phyloP scores from a whole-genome alignment of 2,888 invertebrate species.

The Perizoma affinitatum region DNA sequence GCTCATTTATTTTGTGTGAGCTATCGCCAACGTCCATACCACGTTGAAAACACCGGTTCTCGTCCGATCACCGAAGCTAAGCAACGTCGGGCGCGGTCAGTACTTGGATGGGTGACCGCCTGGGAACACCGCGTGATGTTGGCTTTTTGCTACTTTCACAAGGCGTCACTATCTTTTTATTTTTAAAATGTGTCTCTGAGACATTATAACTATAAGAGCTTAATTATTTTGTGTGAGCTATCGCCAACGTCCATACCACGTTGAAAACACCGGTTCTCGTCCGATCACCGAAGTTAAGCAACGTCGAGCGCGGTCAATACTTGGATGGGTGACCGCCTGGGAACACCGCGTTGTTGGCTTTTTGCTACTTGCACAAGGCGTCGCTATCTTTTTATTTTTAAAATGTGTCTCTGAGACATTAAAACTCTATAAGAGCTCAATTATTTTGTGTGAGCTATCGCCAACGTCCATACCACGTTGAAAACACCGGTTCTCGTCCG shows the following conservation, averaged over 20 bases:
- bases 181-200: too few species aligned
- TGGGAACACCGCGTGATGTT: constrained; percentile 72
- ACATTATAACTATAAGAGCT: too few species aligned
- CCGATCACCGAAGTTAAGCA: constrained; percentile 78
- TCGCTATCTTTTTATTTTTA: too few species aligned
- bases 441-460: too few species aligned
- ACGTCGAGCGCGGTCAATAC: constrained; percentile 76
- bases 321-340: constrained; percentile 79
- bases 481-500: constrained; percentile 74
- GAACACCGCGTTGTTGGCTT: constrained; percentile 74
- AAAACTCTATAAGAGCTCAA: too few species aligned
- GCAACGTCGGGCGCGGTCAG: constrained; percentile 75
- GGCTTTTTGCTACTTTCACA: constrained; percentile 56
- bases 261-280: constrained; percentile 74
- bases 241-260: constrained; percentile 62
- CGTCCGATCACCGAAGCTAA: constrained; percentile 78
- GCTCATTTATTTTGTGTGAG: not conserved
- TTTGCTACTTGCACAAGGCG: too few species aligned
- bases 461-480: constrained; percentile 47
- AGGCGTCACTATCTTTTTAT: too few species aligned
- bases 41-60: constrained; percentile 73
- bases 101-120: constrained; percentile 79
- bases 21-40: constrained; percentile 57
- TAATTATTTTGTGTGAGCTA: not conserved
- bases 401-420: too few species aligned